Percentiles rank a stretch among this genome's conserved stretches.
Evolutionary conservation across 2,888 invertebrate genomes (phyloP).

Genomic region (Gymnocheta viridis): DNA sequence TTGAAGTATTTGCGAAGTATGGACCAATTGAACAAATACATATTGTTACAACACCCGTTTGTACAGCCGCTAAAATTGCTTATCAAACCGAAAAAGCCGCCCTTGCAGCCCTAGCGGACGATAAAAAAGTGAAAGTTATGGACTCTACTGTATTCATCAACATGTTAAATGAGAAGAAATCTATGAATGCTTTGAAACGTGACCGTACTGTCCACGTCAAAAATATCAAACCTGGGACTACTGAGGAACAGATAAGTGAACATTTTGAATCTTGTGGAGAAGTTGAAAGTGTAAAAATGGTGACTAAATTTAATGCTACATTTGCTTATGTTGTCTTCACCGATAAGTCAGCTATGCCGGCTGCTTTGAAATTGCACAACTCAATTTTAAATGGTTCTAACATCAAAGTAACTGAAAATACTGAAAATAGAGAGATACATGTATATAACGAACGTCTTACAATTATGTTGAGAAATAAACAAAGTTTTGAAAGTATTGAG

Average conservation of each 20-base stretch:
- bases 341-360: conserved; percentile 6
- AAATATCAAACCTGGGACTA: conserved; percentile 66
- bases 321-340: conserved; percentile 73
- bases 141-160: conserved; percentile 26
- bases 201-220: conserved; percentile 69
- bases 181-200: conserved; percentile 34
- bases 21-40: conserved; percentile 72
- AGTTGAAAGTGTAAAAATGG: conserved; percentile 65
- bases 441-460: conserved; percentile 66
- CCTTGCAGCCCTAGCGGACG: conserved; percentile 72
- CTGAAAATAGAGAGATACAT: background rate
- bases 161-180: background rate
- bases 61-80: conserved; percentile 68
- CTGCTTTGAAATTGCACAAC: conserved; percentile 73
- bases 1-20: conserved; percentile 75
- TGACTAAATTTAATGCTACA: background rate
- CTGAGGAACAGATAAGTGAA: conserved; percentile 66
- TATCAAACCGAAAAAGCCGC: conserved; percentile 72
- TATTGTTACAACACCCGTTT: conserved; percentile 41
- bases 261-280: conserved; percentile 74
- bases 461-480: conserved; percentile 72
- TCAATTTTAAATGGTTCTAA: conserved; percentile 71
- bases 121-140: conserved; percentile 53
- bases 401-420: conserved; percentile 72
- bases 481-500: conserved; percentile 51